phyloP scores from a whole-genome alignment of 1,140 invertebrate species.

The Forficula auricularia region DNA sequence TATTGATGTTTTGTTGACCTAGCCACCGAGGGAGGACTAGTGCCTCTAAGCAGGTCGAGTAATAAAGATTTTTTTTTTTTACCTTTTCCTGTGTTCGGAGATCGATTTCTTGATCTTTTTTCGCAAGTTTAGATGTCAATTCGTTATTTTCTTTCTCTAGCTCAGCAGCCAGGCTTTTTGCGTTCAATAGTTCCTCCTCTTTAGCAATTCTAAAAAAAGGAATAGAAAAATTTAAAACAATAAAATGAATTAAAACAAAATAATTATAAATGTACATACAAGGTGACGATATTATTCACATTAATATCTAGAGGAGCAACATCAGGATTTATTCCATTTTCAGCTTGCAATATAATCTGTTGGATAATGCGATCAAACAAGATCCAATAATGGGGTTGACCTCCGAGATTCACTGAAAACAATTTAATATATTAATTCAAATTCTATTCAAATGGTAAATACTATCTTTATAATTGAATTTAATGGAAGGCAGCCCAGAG shows the following conservation, averaged over 20 bases:
- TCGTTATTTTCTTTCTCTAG: slow-evolving; percentile 78
- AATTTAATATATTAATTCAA: slow-evolving; percentile 27
- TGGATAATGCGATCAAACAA: slow-evolving; percentile 90
- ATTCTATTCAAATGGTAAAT: too few relatives aligned
- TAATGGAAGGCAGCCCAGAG: too few relatives aligned
- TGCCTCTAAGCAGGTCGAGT: too few relatives aligned
- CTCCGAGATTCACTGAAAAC: slow-evolving; percentile 50
- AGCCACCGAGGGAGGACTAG: too few relatives aligned
- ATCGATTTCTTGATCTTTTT: slow-evolving; percentile 87
- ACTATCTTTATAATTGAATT: too few relatives aligned
- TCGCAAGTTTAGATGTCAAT: slow-evolving; percentile 63
- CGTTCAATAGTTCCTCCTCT: slow-evolving; percentile 80
- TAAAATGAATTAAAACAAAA: slow-evolving; percentile 2
- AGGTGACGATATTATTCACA: slow-evolving; percentile 75
- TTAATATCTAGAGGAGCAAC: slow-evolving; percentile 73
- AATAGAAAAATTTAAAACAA: neutral
- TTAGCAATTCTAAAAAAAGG: slow-evolving; percentile 50
- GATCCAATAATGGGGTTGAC: slow-evolving; percentile 79
- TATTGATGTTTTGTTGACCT: too few relatives aligned
- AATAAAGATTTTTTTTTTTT: slow-evolving; percentile 24
- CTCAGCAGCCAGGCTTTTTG: slow-evolving; percentile 69
- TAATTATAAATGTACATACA: slow-evolving; percentile 31
- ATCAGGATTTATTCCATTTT: slow-evolving; percentile 60
- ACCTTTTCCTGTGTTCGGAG: slow-evolving; percentile 71
- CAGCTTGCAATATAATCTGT: slow-evolving; percentile 78